A percentile compares a stretch with the other conserved stretches of the same genome.
Evolutionary conservation across 2,113 vertebrate species (phyloP).

Genomic region (Erythrolamprus reginae): DNA sequence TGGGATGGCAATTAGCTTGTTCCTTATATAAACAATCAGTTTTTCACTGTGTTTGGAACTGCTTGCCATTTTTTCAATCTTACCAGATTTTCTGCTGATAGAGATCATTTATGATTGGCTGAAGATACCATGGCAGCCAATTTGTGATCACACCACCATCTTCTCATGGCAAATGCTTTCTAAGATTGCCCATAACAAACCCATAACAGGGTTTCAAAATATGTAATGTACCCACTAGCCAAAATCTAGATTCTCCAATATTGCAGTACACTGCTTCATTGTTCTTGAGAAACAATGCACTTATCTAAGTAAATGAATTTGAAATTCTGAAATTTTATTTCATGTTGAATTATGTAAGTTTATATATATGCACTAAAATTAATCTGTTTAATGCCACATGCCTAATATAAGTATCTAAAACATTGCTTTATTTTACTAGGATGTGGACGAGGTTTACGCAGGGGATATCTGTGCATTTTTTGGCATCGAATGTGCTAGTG

Average conservation of each 20-base stretch:
- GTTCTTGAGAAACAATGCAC: not conserved
- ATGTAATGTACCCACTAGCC: not conserved
- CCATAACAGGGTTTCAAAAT: not conserved
- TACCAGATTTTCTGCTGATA: not conserved
- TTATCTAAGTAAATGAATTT: not conserved
- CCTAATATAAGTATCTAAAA: not conserved
- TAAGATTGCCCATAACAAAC: not conserved
- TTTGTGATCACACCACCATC: not conserved
- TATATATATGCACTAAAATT: not conserved
- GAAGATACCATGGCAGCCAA: not conserved
- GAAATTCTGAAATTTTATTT: not conserved
- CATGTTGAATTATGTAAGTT: not conserved
- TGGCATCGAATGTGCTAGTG: slow-evolving; percentile 94
- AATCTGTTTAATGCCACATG: not conserved
- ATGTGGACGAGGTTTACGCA: slow-evolving; percentile 85
- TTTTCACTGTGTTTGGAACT: not conserved
- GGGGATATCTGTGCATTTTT: slow-evolving; percentile 96
- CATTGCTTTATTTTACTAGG: slow-evolving; percentile 63
- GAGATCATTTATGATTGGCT: not conserved
- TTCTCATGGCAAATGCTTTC: not conserved
- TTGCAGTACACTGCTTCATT: not conserved
- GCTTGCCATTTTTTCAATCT: not conserved
- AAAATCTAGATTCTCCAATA: not conserved
- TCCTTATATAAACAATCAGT: not conserved
- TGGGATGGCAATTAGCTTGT: not conserved